Evolutionary conservation across 2,888 invertebrate genomes (phyloP).

Genomic region (Tinea semifulvella): DNA sequence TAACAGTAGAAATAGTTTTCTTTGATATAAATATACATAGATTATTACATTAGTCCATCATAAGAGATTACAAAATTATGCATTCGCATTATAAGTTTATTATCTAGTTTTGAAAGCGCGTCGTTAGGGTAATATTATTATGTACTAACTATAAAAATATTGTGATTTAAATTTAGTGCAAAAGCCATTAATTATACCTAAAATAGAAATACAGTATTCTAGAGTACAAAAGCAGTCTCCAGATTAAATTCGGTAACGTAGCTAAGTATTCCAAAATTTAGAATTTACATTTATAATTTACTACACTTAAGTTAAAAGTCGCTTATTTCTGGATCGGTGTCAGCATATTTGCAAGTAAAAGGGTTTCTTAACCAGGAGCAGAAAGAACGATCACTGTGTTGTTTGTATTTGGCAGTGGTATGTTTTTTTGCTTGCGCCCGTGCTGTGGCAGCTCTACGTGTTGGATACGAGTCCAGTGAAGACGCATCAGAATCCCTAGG

Average conservation of each 20-base stretch:
- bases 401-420: constrained; percentile 71
- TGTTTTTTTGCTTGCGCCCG: constrained; percentile 62
- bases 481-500: constrained; percentile 89
- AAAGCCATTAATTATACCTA: constrained; percentile 35
- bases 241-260: constrained; percentile 69
- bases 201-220: constrained; percentile 46
- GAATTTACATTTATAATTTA: constrained; percentile 3
- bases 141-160: constrained; percentile 12
- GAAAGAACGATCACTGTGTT: constrained; percentile 75
- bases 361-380: constrained; percentile 81
- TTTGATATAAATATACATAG: too few species aligned
- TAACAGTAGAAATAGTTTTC: too few species aligned
- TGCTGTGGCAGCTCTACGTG: constrained; percentile 55
- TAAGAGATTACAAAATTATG: neutral
- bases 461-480: constrained; percentile 78
- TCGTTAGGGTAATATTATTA: constrained; percentile 4
- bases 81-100: neutral
- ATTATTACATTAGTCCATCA: neutral
- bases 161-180: constrained; percentile 31
- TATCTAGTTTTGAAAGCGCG: neutral
- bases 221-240: constrained; percentile 69
- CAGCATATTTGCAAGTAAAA: constrained; percentile 80
- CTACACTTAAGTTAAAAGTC: constrained; percentile 50
- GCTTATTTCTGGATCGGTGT: constrained; percentile 74
- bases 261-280: constrained; percentile 29